Percentiles rank a stretch among this genome's conserved stretches.
Evolutionary conservation across 2,888 invertebrate genomes (phyloP).

Genomic region (Teinopalpus imperialis): DNA sequence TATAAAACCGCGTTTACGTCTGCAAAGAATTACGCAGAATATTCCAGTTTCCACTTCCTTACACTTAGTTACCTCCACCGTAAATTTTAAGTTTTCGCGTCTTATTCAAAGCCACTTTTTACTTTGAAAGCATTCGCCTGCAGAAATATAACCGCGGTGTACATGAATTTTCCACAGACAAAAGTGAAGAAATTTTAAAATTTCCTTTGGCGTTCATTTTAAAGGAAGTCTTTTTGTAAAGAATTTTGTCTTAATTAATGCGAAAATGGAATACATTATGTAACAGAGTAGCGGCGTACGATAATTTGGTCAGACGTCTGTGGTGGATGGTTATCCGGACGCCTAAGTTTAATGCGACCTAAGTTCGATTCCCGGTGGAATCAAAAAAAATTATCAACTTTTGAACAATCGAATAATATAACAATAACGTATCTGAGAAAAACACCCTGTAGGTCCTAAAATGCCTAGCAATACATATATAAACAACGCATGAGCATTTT

Average conservation of each 20-base stretch:
- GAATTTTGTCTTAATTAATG: background rate
- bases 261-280: no score
- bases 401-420: no score
- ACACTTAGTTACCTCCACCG: conserved; percentile 20
- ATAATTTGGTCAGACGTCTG: no score
- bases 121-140: conserved; percentile 21
- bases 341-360: no score
- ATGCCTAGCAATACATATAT: no score
- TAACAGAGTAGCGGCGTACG: no score
- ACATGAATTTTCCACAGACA: background rate
- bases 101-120: conserved; percentile 25
- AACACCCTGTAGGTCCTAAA: no score
- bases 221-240: background rate
- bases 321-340: no score
- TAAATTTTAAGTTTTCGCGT: conserved; percentile 22
- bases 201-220: background rate
- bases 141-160: conserved; percentile 12
- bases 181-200: conserved; percentile 4
- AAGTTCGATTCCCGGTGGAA: no score
- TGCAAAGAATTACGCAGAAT: conserved; percentile 16
- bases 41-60: conserved; percentile 20
- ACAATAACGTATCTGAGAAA: no score
- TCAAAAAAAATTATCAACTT: no score
- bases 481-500: no score
- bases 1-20: conserved; percentile 10